phyloP scores from a whole-genome alignment of 2,797 vertebrate genomes.

The Xerus rutilus region DNA sequence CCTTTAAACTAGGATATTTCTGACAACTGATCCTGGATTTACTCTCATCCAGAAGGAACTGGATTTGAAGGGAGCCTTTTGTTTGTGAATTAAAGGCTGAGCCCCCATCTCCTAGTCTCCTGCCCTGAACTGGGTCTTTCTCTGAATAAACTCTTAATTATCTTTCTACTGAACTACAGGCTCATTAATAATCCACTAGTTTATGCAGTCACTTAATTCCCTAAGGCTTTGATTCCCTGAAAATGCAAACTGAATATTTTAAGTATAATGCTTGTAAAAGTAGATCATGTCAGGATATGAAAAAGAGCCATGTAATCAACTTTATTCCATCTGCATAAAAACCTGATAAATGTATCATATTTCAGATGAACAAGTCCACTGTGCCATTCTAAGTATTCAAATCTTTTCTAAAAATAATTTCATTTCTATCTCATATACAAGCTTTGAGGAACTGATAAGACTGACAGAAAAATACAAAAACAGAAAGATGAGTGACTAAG shows the following conservation, averaged over 20 bases:
- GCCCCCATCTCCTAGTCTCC: neutral
- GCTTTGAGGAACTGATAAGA: constrained; percentile 21
- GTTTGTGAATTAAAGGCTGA: neutral
- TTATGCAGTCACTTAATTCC: constrained; percentile 63
- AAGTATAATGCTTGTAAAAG: constrained; percentile 56
- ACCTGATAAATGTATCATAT: neutral
- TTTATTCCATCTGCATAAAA: constrained; percentile 35
- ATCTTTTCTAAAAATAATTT: constrained; percentile 34
- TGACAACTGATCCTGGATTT: constrained; percentile 48
- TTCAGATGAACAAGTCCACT: constrained; percentile 58
- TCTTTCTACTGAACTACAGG: constrained; percentile 6
- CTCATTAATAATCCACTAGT: constrained; percentile 73
- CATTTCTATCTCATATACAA: constrained; percentile 6
- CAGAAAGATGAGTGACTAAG: neutral
- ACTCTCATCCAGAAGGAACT: neutral
- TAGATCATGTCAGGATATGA: constrained; percentile 47
- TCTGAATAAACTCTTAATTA: constrained; percentile 74
- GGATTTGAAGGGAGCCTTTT: neutral
- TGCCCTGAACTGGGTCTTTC: neutral
- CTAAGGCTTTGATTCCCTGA: constrained; percentile 40
- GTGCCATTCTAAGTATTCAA: neutral
- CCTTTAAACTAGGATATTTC: neutral
- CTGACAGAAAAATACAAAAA: neutral
- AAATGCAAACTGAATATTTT: constrained; percentile 65
- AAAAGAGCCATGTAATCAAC: constrained; percentile 63